A percentile compares a stretch with the other conserved stretches of the same genome.
Evolutionary conservation across 2,113 vertebrate genomes (phyloP).

Genomic region (Gymnobelideus leadbeateri): DNA sequence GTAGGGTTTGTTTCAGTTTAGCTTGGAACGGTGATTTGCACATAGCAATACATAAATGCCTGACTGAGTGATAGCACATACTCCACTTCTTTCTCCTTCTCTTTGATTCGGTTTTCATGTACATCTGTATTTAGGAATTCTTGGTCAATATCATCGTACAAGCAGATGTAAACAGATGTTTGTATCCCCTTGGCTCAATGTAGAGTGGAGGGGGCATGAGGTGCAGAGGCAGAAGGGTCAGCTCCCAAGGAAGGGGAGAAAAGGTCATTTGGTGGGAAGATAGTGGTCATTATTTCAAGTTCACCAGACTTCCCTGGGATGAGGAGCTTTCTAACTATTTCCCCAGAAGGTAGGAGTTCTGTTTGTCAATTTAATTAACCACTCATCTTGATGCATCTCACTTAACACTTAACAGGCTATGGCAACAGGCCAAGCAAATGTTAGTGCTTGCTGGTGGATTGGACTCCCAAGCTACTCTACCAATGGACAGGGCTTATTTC

Average conservation of each 20-base stretch:
- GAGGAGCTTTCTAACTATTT: neutral
- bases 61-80: neutral
- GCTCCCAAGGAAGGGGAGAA: neutral
- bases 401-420: slow-evolving; percentile 9
- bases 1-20: neutral
- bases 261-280: neutral
- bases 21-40: neutral
- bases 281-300: neutral
- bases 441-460: neutral
- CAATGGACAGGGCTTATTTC: neutral
- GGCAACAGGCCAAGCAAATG: neutral
- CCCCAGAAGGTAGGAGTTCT: slow-evolving; percentile 8
- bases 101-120: neutral
- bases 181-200: neutral
- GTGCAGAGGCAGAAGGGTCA: neutral
- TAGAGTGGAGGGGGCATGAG: neutral
- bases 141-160: neutral
- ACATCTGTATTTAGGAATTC: neutral
- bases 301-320: neutral
- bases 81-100: neutral
- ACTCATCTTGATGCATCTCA: slow-evolving; percentile 2
- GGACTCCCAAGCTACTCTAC: neutral
- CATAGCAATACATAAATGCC: neutral
- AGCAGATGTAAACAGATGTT: neutral
- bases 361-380: neutral